Evolutionary conservation across 2,113 vertebrate genomes (phyloP), one percentile per base, ranked within the genome.

Genomic region (Ptilorrhoa leucosticta): DNA sequence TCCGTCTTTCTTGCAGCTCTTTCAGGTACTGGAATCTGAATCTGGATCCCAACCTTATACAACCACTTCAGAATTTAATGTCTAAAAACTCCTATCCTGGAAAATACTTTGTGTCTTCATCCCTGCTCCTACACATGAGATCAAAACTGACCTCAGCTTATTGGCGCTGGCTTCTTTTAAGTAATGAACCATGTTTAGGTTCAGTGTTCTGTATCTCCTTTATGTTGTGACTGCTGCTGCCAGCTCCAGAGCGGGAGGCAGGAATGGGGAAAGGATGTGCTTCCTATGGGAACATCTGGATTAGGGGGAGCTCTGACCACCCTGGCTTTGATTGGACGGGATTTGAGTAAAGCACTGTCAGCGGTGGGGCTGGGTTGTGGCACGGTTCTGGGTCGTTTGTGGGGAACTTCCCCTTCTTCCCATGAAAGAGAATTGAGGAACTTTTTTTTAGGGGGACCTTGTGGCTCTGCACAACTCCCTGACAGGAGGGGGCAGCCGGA

Each of bases 41-140:
- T 69, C 48, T 69, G 40, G 33, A 47, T 87, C 12, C 44, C 78
- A 72, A 15, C 28, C 13, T 28, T 76, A 17, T 20, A 11, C 17
- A 63, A 0, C 21, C 35, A 42, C 39, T 35, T 80, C 39, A 72
- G 42, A 50, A 69, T 10, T 15, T 13, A 30, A 11, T 33, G 83
- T 47, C 40, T 61, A 4, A 51, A 51, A 57, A 9, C 22, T 66
- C 10, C 13, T 75, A 3, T 66, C 39, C 51, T 78, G 22, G 40
- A 12, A 75, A 51, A 82, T 30, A 2, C 1, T 1, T 40, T 0
- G 1, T 82, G 22, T 72, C 9, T n/a, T 71, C 7, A 7, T 75
- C 16, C 5, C 15, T 45, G 10, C 56, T 51, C 53, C 15, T 71
- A 12, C 1, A 33, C 1, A 0, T 5, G 28, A 57, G 70, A 33